These are phyloP conservation scores for Solea solea DNA, from an alignment of 2,113 vertebrate species.

Conservation along the genomic window DNA sequence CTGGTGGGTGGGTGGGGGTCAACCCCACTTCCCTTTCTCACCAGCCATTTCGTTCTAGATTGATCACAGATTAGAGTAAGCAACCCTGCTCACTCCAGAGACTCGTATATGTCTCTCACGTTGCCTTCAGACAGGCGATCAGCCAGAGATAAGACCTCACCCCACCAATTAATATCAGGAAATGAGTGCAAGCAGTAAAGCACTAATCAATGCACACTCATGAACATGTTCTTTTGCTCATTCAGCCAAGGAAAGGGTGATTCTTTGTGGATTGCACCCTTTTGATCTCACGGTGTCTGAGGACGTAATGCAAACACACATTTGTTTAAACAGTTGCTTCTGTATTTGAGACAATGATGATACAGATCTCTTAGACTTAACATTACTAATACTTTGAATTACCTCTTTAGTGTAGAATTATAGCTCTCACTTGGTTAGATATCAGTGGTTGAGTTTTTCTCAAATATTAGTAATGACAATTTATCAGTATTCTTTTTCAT, in stretches of 20 bases:
- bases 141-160: conserved; percentile 59
- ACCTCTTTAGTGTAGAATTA: not conserved
- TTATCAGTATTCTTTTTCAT: no score
- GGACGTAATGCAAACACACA: not conserved
- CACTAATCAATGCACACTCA: conserved; percentile 70
- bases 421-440: not conserved
- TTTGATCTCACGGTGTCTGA: conserved; percentile 1
- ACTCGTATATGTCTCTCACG: conserved; percentile 50
- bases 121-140: conserved; percentile 49
- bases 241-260: conserved; percentile 17
- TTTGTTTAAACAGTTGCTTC: not conserved
- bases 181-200: conserved; percentile 57
- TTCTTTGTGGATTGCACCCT: not conserved
- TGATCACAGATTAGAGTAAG: conserved; percentile 82
- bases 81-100: conserved; percentile 49
- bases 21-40: conserved; percentile 84
- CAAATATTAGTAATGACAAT: not conserved
- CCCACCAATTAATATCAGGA: conserved; percentile 68
- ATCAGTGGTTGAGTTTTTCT: not conserved
- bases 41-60: conserved; percentile 80
- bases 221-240: conserved; percentile 33
- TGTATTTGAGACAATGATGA: not conserved
- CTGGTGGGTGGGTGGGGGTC: conserved; percentile 74
- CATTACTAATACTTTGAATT: not conserved
- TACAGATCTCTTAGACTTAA: not conserved